phyloP scores from a whole-genome alignment of 2,113 vertebrate genomes.

The Axis porcinus region DNA sequence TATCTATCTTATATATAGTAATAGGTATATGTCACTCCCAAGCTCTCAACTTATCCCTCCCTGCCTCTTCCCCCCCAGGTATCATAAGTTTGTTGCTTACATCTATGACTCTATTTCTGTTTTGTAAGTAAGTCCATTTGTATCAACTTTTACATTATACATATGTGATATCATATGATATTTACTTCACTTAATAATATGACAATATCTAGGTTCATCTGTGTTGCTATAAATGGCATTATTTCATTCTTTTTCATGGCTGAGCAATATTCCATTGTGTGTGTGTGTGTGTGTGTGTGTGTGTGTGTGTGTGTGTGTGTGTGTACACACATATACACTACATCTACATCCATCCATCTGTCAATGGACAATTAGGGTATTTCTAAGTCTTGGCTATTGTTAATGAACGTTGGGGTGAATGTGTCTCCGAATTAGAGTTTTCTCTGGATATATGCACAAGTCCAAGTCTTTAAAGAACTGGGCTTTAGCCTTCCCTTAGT shows the following conservation, averaged over 20 bases:
- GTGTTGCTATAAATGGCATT: background rate
- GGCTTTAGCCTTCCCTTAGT: background rate
- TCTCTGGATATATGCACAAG: background rate
- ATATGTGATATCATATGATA: background rate
- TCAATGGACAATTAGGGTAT: background rate
- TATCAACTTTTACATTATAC: background rate
- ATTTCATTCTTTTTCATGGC: background rate
- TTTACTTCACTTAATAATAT: background rate
- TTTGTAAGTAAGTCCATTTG: background rate
- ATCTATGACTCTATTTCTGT: background rate
- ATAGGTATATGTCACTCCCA: background rate
- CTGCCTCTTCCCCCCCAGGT: background rate
- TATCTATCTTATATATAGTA: background rate
- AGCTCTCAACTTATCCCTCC: background rate
- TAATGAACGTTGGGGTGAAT: background rate
- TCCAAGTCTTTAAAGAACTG: background rate
- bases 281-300: background rate
- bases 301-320: background rate
- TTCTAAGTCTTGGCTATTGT: background rate
- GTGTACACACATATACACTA: background rate
- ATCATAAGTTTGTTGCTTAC: background rate
- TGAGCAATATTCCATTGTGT: background rate
- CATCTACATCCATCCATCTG: background rate
- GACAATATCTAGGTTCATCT: background rate
- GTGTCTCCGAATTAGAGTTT: background rate